A percentile compares a stretch with the other conserved stretches of the same genome.
phyloP scores from a whole-genome alignment of 2,888 invertebrate species.

The Agrotis puta region DNA sequence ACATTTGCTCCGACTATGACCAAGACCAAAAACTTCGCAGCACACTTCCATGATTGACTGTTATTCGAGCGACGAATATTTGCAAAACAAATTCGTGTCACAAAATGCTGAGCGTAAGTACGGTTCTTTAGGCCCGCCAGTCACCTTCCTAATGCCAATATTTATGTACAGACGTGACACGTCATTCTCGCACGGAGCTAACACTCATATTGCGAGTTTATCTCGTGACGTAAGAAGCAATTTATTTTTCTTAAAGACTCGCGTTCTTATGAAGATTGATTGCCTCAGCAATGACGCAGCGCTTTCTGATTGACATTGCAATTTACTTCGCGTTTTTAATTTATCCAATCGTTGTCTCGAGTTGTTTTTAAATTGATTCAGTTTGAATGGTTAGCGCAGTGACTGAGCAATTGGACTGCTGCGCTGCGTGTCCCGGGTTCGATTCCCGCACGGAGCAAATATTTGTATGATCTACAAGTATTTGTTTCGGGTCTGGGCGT shows the following conservation, averaged over 20 bases:
- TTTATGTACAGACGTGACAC: slow-evolving; percentile 68
- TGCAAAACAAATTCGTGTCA: background rate
- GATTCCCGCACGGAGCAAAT: no score
- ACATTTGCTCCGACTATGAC: no score
- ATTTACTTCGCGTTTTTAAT: slow-evolving; percentile 88
- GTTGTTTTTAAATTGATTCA: slow-evolving; percentile 75
- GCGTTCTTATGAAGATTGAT: slow-evolving; percentile 87
- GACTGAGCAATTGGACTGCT: no score
- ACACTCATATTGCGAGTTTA: slow-evolving; percentile 74
- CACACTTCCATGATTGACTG: background rate
- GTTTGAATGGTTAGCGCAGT: no score
- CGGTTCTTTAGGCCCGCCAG: slow-evolving; percentile 20
- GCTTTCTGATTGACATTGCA: slow-evolving; percentile 86
- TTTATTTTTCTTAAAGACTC: slow-evolving; percentile 87
- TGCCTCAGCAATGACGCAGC: slow-evolving; percentile 79
- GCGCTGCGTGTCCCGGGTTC: no score
- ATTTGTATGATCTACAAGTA: no score
- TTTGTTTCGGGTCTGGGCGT: no score
- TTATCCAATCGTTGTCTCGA: slow-evolving; percentile 78
- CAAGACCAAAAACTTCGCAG: background rate
- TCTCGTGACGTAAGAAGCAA: slow-evolving; percentile 77
- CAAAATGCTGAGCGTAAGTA: background rate
- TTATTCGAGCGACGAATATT: background rate
- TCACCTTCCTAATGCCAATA: slow-evolving; percentile 55
- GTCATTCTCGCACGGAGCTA: slow-evolving; percentile 63